These are phyloP conservation scores for Drosophila sordidapex DNA, from an alignment of 2,888 invertebrate species.

Conservation along the genomic window DNA sequence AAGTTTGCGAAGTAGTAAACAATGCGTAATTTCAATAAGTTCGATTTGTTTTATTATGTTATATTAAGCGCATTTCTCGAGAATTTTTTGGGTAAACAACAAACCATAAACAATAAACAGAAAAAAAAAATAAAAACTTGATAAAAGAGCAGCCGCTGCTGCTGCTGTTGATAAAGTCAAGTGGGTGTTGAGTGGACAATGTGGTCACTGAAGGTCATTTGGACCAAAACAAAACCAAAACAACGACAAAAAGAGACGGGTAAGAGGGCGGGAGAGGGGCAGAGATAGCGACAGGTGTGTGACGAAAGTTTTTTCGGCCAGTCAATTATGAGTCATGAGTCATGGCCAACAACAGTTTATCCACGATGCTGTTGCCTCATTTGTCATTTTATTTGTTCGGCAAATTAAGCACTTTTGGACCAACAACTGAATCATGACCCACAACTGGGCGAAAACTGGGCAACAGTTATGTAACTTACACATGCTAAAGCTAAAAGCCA, in stretches of 20 bases:
- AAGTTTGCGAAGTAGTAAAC: conserved; percentile 25
- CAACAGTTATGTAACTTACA: conserved; percentile 61
- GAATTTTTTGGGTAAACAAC: conserved; percentile 21
- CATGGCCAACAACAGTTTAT: conserved; percentile 28
- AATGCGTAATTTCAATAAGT: conserved; percentile 26
- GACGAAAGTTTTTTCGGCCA: conserved; percentile 26
- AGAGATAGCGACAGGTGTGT: conserved; percentile 19
- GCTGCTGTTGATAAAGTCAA: conserved; percentile 1
- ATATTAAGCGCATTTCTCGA: conserved; percentile 16
- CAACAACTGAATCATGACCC: conserved; percentile 44
- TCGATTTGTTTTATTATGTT: conserved; percentile 15
- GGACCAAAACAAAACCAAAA: conserved; percentile 13
- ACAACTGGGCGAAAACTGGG: conserved; percentile 5
- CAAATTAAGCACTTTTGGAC: conserved; percentile 34
- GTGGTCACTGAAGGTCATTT: conserved; percentile 40
- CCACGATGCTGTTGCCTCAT: conserved; percentile 19
- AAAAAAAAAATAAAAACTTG: conserved; percentile 26
- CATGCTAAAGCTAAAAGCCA: conserved; percentile 61
- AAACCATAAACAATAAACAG: conserved; percentile 4
- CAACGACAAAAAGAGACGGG: background rate
- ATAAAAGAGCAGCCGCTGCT: conserved; percentile 9
- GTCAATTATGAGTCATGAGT: conserved; percentile 42
- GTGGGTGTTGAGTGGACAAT: conserved; percentile 25
- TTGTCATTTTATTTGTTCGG: conserved; percentile 19
- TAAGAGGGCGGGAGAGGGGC: background rate